Evolutionary conservation across 2,888 invertebrate genomes (phyloP).

Genomic region (Melikaiella ostensackeni): DNA sequence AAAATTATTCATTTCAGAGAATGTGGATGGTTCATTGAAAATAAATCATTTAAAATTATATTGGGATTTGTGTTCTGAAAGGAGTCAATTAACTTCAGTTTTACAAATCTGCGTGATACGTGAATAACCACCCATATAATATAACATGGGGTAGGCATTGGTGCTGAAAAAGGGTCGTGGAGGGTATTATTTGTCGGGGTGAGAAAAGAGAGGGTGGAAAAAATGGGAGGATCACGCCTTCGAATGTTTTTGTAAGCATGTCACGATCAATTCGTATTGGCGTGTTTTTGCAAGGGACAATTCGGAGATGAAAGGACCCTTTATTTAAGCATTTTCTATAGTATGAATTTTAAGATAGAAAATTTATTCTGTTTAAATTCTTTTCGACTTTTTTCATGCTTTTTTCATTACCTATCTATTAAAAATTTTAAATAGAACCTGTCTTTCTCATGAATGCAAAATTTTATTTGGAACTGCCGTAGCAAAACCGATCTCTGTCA

Average conservation of each 20-base stretch:
- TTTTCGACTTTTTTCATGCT: background rate
- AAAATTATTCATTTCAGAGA: no score
- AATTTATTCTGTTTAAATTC: background rate
- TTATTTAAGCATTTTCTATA: conserved; percentile 32
- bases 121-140: conserved; percentile 45
- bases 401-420: background rate
- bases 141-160: conserved; percentile 42
- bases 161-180: conserved; percentile 38
- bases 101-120: conserved; percentile 36
- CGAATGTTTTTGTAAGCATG: conserved; percentile 56
- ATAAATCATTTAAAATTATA: no score
- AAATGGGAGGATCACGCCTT: conserved; percentile 50
- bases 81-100: conserved; percentile 38
- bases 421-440: no score
- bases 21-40: no score
- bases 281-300: conserved; percentile 38
- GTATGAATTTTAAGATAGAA: background rate
- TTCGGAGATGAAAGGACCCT: conserved; percentile 31
- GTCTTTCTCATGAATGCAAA: no score
- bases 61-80: background rate
- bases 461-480: no score
- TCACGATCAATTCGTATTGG: conserved; percentile 50
- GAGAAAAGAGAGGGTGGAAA: conserved; percentile 30
- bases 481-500: no score
- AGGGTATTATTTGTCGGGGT: conserved; percentile 38